A percentile compares a stretch with the other conserved stretches of the same genome.
These are phyloP conservation scores for Drosophila biarmipes DNA, from an alignment of 1,140 invertebrate genomes.

Conservation along the genomic window DNA sequence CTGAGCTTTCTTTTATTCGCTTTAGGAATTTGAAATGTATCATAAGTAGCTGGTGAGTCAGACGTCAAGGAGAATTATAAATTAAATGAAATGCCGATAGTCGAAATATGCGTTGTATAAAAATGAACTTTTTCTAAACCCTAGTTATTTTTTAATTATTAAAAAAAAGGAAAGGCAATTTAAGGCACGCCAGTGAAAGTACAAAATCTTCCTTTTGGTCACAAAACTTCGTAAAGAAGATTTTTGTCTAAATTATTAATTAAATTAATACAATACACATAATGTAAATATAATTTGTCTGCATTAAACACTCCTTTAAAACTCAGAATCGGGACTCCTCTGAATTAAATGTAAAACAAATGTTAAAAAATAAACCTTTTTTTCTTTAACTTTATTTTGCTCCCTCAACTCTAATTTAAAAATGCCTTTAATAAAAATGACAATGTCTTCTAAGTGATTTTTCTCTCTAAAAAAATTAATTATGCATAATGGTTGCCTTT, in stretches of 20 bases:
- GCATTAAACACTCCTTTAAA: too few relatives aligned
- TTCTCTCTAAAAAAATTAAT: constrained; percentile 10
- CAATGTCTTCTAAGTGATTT: background rate
- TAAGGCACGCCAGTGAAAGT: too few relatives aligned
- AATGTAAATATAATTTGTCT: too few relatives aligned
- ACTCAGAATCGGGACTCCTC: too few relatives aligned
- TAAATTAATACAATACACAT: too few relatives aligned
- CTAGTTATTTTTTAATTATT: background rate
- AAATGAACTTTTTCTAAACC: background rate
- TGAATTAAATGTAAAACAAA: too few relatives aligned
- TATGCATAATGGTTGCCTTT: constrained; percentile 2
- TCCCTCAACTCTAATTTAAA: background rate
- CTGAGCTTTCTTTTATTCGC: background rate
- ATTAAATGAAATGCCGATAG: background rate
- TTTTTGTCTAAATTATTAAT: too few relatives aligned
- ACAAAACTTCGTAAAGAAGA: too few relatives aligned
- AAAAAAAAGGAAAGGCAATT: too few relatives aligned
- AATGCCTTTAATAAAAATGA: background rate
- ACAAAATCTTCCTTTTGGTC: too few relatives aligned
- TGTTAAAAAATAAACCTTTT: too few relatives aligned
- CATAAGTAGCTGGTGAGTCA: background rate
- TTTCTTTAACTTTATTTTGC: background rate
- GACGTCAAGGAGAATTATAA: too few relatives aligned
- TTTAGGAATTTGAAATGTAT: background rate
- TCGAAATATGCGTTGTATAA: background rate